Percentiles rank a stretch among this genome's conserved stretches.
phyloP scores from a whole-genome alignment of 2,797 vertebrate genomes.

The Rhincodon typus region DNA sequence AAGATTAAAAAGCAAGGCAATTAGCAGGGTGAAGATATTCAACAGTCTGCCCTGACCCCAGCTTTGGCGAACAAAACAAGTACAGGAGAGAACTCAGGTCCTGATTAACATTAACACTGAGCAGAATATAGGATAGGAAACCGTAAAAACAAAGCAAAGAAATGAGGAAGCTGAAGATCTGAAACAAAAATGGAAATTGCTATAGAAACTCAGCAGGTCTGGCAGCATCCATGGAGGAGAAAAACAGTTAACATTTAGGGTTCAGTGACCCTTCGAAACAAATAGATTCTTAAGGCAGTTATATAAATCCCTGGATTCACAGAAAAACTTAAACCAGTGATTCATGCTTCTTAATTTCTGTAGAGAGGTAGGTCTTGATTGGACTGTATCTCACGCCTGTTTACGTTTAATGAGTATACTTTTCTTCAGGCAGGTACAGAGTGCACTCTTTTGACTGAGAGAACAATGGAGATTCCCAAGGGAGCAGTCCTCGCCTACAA shows the following conservation, averaged over 20 bases:
- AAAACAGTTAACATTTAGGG: no score
- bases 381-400: background rate
- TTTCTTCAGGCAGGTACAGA: background rate
- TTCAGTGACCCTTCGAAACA: no score
- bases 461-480: background rate
- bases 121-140: no score
- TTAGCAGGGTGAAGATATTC: no score
- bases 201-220: no score
- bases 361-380: background rate
- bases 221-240: no score
- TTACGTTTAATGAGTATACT: background rate
- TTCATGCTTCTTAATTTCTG: background rate
- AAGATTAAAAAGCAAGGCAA: background rate
- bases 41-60: background rate
- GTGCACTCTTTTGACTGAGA: background rate
- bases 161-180: no score
- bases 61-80: background rate
- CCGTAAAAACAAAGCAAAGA: background rate
- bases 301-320: background rate
- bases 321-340: background rate
- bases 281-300: background rate
- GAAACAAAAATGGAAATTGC: no score
- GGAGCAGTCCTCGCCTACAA: slow-evolving; percentile 31
- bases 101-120: background rate
- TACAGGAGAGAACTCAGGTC: background rate